Conservation (phyloP, 2,888 invertebrate species). For the Notodonta dromedarius region DNA sequence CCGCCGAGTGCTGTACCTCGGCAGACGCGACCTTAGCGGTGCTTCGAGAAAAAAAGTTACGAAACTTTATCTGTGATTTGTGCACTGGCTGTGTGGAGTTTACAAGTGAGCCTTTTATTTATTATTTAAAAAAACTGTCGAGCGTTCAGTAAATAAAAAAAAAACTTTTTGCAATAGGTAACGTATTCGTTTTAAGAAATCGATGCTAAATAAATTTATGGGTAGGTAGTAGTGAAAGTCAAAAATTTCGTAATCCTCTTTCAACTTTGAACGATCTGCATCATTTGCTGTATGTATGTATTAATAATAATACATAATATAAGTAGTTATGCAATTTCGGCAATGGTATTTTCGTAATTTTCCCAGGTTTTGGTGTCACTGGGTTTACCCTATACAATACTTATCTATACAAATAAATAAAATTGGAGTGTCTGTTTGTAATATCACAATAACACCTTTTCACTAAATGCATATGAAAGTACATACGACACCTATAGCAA, state of each 20-base stretch:
- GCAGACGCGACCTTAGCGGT: slow-evolving; percentile 40
- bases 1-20: slow-evolving; percentile 40
- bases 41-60: slow-evolving; percentile 30
- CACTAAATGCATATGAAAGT: no score
- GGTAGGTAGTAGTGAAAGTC: not conserved
- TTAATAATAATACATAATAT: not conserved
- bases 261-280: not conserved
- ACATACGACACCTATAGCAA: no score
- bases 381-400: no score
- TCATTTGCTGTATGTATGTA: not conserved
- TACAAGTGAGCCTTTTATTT: slow-evolving; percentile 34
- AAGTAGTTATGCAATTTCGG: no score
- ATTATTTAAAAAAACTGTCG: slow-evolving; percentile 1
- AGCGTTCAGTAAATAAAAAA: not conserved
- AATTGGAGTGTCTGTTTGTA: no score
- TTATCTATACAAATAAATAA: no score
- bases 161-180: not conserved
- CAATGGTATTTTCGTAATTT: no score
- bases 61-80: slow-evolving; percentile 33
- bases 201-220: not conserved
- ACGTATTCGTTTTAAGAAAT: not conserved
- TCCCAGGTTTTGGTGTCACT: no score
- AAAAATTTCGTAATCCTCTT: not conserved
- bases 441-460: no score
- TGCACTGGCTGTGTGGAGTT: slow-evolving; percentile 34